These are phyloP conservation scores for Ceriagrion tenellum DNA, from an alignment of 2,888 invertebrate species.

Conservation along the genomic window DNA sequence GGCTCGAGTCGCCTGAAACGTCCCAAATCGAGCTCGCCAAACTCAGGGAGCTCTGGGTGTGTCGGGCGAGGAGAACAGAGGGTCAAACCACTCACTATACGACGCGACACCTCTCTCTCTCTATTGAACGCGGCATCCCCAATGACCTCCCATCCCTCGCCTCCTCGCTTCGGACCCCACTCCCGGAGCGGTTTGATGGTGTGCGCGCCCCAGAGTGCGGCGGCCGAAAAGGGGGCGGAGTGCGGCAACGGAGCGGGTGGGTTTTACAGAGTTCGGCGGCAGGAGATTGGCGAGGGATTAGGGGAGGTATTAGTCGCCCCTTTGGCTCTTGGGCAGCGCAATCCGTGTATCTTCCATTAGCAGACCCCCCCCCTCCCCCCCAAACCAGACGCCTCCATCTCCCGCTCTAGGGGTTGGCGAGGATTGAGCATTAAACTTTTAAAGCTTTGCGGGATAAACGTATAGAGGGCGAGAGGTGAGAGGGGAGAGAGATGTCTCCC, in stretches of 20 bases:
- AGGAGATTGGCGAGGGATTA: slow-evolving; percentile 37
- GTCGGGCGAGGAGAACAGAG: background rate
- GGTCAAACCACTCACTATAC: background rate
- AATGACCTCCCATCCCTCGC: background rate
- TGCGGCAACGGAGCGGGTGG: background rate
- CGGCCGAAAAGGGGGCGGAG: background rate
- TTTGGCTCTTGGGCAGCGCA: background rate
- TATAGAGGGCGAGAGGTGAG: background rate
- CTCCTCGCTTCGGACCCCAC: background rate
- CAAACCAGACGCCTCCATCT: background rate
- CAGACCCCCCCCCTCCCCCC: background rate
- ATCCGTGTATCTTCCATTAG: slow-evolving; percentile 62
- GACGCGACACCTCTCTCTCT: background rate
- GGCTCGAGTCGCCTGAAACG: too few species aligned
- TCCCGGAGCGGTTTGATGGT: too few species aligned
- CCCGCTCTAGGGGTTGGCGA: background rate
- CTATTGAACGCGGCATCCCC: background rate
- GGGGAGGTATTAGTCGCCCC: background rate
- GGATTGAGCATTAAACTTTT: slow-evolving; percentile 53
- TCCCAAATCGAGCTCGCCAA: too few species aligned
- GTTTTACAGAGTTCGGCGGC: background rate
- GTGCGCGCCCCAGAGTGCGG: too few species aligned
- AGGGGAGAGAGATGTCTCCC: too few species aligned
- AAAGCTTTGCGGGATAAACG: background rate
- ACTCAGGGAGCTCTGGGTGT: too few species aligned